Conservation (phyloP, 1,140 invertebrate genomes). For the Bathynomus jamesi region DNA sequence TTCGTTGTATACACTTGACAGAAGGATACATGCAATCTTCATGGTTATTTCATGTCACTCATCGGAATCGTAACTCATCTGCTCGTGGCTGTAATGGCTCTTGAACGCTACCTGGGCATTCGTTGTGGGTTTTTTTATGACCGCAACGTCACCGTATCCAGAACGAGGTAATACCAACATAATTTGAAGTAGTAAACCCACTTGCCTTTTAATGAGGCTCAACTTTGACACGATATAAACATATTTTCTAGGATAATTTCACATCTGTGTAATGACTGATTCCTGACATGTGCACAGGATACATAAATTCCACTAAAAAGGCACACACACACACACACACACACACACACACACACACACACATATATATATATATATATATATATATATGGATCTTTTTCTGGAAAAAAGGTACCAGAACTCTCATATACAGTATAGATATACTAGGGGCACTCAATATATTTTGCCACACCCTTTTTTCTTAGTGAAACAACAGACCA, state of each 20-base stretch:
- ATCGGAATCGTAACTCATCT: constrained; percentile 17
- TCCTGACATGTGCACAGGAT: background rate
- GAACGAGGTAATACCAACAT: background rate
- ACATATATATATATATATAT: constrained; percentile 10
- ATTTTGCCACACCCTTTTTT: too few relatives aligned
- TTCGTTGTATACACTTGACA: background rate
- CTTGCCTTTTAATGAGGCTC: background rate
- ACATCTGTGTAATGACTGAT: background rate
- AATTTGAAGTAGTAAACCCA: background rate
- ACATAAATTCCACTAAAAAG: too few relatives aligned
- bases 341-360: constrained; percentile 1
- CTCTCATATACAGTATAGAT: background rate
- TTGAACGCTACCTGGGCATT: constrained; percentile 11
- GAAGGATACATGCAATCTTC: constrained; percentile 6
- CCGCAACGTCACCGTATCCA: constrained; percentile 6
- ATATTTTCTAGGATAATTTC: background rate
- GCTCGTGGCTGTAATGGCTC: constrained; percentile 11
- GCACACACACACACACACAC: constrained; percentile 1
- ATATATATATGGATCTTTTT: background rate
- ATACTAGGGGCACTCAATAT: too few relatives aligned
- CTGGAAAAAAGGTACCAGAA: too few relatives aligned
- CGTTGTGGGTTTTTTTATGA: constrained; percentile 8
- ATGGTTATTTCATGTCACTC: constrained; percentile 14
- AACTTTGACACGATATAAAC: background rate
- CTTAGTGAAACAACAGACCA: too few relatives aligned